Base-by-base conservation (phyloP, 2,888 invertebrate genomes). In the Plebejus argus region DNA sequence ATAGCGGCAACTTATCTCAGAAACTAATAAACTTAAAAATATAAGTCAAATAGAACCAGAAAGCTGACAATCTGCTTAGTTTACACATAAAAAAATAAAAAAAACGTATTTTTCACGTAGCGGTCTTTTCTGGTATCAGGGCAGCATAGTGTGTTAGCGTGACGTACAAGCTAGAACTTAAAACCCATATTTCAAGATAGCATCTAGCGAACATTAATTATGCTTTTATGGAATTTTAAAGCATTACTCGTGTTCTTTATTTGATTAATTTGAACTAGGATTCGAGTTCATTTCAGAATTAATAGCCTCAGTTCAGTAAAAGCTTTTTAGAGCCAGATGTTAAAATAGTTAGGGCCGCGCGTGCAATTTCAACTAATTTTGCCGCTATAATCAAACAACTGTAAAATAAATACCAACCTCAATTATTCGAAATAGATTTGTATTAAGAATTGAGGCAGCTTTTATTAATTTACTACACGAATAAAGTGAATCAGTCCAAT, bases 221-320 rank as follows among this genome's bases (percentile, higher is more conserved):
- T 66, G 66, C 66, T 15, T 23, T 66, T 66, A 66, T 66, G 66
- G 66, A 28, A 66, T 66, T 66, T 61, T 66, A 66, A 66, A 33
- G 28, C 18, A 66, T 28, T 28, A 20, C 61, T 5, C 66, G 28
- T 28, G 28, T 66, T 61, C 61, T 61, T 61, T 66, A 23, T 66
- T 66, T 66, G 15, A 66, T 66, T 66, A 33, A 33, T 66, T 66
- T 66, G 15, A 66, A 66, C 33, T 66, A 33, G 28, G 66, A 66
- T 6, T 53, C 18, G 5, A 66, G 61, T 66, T 66, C 12, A 33
- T 28, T 66, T 33, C 5, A 28, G 23, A 1, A 66, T 28, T 66
- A 23, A 66, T 12, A 66, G 28, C 20, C 28, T 28, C 3, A 61
- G 23, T 4, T 66, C 12, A 23, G 66, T 66, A 66, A 12, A 66